Percentiles rank a stretch among this genome's conserved stretches.
Conservation (phyloP, 2,888 invertebrate genomes). For the Dioctria rufipes region DNA sequence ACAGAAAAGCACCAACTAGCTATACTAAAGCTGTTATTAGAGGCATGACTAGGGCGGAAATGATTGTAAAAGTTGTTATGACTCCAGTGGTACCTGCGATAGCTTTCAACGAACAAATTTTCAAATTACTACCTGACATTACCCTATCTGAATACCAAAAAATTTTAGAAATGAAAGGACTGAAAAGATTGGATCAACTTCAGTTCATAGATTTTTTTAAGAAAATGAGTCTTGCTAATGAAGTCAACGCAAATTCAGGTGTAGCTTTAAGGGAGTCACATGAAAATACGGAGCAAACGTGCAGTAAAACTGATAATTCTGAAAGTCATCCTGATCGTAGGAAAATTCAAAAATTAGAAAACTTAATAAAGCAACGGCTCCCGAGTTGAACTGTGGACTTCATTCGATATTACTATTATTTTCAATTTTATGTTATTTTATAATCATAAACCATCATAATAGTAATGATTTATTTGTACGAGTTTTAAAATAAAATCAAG, state of each 20-base stretch:
- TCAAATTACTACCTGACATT: slow-evolving; percentile 90
- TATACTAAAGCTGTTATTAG: slow-evolving; percentile 82
- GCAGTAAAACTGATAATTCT: not conserved
- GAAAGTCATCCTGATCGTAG: slow-evolving; percentile 69
- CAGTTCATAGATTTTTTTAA: slow-evolving; percentile 76
- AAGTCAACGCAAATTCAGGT: not conserved
- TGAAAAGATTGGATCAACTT: slow-evolving; percentile 75
- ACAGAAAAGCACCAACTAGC: slow-evolving; percentile 90
- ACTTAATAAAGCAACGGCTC: slow-evolving; percentile 73
- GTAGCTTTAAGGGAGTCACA: not conserved
- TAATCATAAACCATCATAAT: too few relatives aligned
- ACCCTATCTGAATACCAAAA: slow-evolving; percentile 93
- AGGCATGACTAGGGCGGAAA: slow-evolving; percentile 98
- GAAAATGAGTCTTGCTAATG: slow-evolving; percentile 57
- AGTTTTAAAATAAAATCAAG: too few relatives aligned
- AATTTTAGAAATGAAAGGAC: slow-evolving; percentile 94
- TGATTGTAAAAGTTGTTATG: slow-evolving; percentile 99
- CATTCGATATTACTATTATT: too few relatives aligned
- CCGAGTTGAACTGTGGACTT: slow-evolving; percentile 62
- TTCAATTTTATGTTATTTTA: too few relatives aligned
- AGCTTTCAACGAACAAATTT: slow-evolving; percentile 90
- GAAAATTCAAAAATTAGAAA: slow-evolving; percentile 74
- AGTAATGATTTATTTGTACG: too few relatives aligned
- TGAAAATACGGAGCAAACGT: not conserved
- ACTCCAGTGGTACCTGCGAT: slow-evolving; percentile 87